These are phyloP conservation scores for Lepidochrysops patricia DNA, from an alignment of 2,888 invertebrate genomes.

Conservation along the genomic window DNA sequence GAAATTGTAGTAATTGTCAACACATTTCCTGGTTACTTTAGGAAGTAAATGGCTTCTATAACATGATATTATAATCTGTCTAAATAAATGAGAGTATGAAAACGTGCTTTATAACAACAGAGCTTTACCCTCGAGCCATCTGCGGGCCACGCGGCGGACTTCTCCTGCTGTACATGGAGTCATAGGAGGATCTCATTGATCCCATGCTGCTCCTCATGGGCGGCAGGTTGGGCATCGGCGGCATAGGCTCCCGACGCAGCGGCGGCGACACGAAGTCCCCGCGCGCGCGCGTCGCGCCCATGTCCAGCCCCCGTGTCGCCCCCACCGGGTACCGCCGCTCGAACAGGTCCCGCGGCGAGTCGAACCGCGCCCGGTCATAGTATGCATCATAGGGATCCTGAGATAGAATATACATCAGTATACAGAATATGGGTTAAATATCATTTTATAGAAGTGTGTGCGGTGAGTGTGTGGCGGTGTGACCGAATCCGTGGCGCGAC, in stretches of 20 bases:
- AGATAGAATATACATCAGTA: slow-evolving; percentile 22
- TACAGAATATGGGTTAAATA: not conserved
- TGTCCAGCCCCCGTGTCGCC: slow-evolving; percentile 67
- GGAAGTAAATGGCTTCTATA: too few relatives aligned
- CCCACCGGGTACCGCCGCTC: slow-evolving; percentile 84
- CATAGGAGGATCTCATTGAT: slow-evolving; percentile 82
- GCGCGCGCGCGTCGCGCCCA: slow-evolving; percentile 71
- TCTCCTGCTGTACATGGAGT: slow-evolving; percentile 88
- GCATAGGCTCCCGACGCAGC: slow-evolving; percentile 84
- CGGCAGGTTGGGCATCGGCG: slow-evolving; percentile 84
- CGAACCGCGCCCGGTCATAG: slow-evolving; percentile 85
- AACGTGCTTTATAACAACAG: not conserved
- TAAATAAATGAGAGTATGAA: too few relatives aligned
- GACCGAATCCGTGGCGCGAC: slow-evolving; percentile 41
- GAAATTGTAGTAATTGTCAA: too few relatives aligned
- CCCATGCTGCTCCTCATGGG: slow-evolving; percentile 76
- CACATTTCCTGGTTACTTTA: too few relatives aligned
- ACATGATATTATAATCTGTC: too few relatives aligned
- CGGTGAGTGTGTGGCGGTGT: slow-evolving; percentile 32
- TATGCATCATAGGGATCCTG: slow-evolving; percentile 85
- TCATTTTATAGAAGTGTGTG: slow-evolving; percentile 5
- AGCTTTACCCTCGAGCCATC: slow-evolving; percentile 68
- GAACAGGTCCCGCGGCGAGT: slow-evolving; percentile 85
- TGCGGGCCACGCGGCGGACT: slow-evolving; percentile 80
- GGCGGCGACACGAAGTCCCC: slow-evolving; percentile 84